Conservation (phyloP, 2,113 vertebrate species). For the Coreoperca whiteheadi region DNA sequence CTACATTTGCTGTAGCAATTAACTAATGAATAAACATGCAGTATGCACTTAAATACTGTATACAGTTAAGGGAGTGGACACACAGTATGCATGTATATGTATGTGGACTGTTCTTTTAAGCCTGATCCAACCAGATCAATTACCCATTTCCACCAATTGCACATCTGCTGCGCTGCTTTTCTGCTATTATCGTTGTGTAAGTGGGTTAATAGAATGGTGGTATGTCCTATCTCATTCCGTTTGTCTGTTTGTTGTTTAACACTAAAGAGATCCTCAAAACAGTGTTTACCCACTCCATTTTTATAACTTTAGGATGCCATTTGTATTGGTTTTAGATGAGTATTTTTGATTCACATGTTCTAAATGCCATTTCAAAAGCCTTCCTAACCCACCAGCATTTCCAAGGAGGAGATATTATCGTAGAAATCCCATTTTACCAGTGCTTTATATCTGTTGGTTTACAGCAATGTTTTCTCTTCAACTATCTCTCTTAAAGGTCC, state of each 20-base stretch:
- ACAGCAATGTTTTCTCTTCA: neutral
- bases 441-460: constrained; percentile 44
- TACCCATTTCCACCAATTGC: neutral
- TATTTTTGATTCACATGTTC: constrained; percentile 35
- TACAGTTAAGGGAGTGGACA: neutral
- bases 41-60: neutral
- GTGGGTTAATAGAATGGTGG: neutral
- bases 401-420: constrained; percentile 38
- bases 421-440: constrained; percentile 48
- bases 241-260: neutral
- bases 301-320: constrained; percentile 37
- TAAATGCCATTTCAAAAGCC: constrained; percentile 51
- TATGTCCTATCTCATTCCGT: neutral
- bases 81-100: neutral
- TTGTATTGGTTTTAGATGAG: constrained; percentile 44
- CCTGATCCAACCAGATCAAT: neutral
- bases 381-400: constrained; percentile 30
- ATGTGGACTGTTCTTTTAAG: neutral
- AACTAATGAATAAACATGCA: constrained; percentile 21
- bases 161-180: constrained; percentile 9
- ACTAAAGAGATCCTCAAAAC: neutral
- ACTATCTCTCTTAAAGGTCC: constrained; percentile 33
- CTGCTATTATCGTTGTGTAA: constrained; percentile 7
- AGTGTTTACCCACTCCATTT: constrained; percentile 17
- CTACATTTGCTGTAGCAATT: constrained; percentile 1